Evolutionary conservation across 2,113 vertebrate species (phyloP).

Genomic region (Mus pahari): DNA sequence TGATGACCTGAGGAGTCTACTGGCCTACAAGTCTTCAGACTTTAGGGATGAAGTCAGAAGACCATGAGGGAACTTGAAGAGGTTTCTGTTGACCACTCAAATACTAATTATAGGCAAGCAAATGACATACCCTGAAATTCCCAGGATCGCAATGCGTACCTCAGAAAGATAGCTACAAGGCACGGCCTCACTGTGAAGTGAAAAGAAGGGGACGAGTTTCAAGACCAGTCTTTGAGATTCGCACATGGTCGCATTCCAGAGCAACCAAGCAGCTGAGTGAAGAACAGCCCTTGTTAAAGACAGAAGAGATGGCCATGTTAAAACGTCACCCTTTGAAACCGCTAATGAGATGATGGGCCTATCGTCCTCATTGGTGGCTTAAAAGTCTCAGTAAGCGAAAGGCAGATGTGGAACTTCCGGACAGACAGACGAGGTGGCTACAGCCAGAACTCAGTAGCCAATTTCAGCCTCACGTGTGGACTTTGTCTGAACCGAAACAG

Average conservation of each 20-base stretch:
- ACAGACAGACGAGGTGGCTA: not conserved
- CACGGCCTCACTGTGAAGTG: not conserved
- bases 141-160: not conserved
- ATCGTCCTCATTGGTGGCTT: constrained; percentile 55
- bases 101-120: not conserved
- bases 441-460: not conserved
- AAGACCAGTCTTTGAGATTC: not conserved
- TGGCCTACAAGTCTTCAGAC: not conserved
- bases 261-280: not conserved
- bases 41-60: not conserved
- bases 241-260: not conserved
- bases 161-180: not conserved
- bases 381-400: constrained; percentile 36
- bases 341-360: constrained; percentile 43
- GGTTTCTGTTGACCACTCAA: not conserved
- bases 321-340: constrained; percentile 25
- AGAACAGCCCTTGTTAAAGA: not conserved
- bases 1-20: not conserved
- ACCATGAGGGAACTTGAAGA: not conserved
- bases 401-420: not conserved
- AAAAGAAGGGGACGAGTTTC: not conserved
- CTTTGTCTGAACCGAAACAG: not conserved
- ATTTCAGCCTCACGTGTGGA: not conserved
- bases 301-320: not conserved
- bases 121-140: not conserved